These are phyloP conservation scores for Archips xylosteana DNA, from an alignment of 2,888 invertebrate species.

Conservation along the genomic window DNA sequence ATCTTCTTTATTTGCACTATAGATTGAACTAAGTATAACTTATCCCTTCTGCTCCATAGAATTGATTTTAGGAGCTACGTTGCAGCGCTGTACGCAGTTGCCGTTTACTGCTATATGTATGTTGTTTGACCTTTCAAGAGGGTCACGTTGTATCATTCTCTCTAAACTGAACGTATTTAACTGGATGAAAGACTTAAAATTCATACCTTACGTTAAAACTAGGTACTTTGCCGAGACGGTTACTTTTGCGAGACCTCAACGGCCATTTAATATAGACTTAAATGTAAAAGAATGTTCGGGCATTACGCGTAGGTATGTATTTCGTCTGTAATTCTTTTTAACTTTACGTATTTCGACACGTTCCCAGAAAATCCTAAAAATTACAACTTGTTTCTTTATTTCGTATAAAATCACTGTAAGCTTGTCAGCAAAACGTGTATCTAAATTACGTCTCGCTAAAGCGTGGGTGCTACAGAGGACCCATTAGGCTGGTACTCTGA, in stretches of 20 bases:
- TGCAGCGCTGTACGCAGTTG: constrained; percentile 1
- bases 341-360: too few relatives aligned
- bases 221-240: too few relatives aligned
- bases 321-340: too few relatives aligned
- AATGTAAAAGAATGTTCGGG: too few relatives aligned
- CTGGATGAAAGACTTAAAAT: not conserved
- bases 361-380: not conserved
- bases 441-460: not conserved
- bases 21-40: too few relatives aligned
- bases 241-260: too few relatives aligned
- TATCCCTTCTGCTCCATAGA: not conserved
- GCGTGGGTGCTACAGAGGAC: not conserved
- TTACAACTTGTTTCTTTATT: not conserved
- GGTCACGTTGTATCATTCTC: not conserved
- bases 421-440: not conserved
- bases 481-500: not conserved
- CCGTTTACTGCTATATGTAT: not conserved
- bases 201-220: not conserved
- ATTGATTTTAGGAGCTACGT: constrained; percentile 2
- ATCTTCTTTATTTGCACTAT: too few relatives aligned
- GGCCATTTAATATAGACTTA: too few relatives aligned
- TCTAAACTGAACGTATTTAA: not conserved
- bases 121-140: constrained; percentile 1
- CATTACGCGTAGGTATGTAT: too few relatives aligned
- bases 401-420: not conserved